A percentile compares a stretch with the other conserved stretches of the same genome.
These are phyloP conservation scores for Trichonephila inaurata DNA, from an alignment of 1,140 invertebrate genomes.

Conservation along the genomic window DNA sequence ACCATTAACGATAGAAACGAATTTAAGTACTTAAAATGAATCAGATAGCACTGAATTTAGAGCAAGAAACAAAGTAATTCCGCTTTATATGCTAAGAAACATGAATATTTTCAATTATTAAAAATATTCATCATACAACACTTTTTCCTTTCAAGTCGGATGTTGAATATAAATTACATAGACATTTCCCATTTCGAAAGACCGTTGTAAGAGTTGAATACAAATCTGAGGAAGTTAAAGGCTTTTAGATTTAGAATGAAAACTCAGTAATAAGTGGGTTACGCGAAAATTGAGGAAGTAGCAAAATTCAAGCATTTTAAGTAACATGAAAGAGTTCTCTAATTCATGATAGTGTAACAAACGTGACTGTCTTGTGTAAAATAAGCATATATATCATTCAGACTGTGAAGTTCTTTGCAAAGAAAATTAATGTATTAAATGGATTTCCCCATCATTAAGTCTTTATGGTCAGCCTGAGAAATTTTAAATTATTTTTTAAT, in stretches of 20 bases:
- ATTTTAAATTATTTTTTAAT: too few relatives aligned
- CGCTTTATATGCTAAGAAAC: neutral
- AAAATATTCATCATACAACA: neutral
- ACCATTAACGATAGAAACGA: too few relatives aligned
- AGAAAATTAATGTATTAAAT: too few relatives aligned
- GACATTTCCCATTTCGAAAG: neutral
- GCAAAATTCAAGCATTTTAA: neutral
- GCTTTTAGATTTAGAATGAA: neutral
- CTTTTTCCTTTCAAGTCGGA: neutral
- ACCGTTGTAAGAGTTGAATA: neutral
- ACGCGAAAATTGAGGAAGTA: slow-evolving; percentile 31
- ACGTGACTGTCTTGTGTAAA: neutral
- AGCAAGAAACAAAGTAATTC: neutral
- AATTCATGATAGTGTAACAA: neutral
- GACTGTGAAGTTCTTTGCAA: too few relatives aligned
- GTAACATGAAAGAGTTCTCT: neutral
- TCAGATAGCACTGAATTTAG: too few relatives aligned
- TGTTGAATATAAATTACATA: neutral
- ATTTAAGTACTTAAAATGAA: too few relatives aligned
- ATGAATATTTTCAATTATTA: neutral
- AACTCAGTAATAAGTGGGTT: neutral
- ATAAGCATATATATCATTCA: neutral
- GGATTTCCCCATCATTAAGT: too few relatives aligned
- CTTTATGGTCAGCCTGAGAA: too few relatives aligned
- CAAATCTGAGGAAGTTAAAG: neutral